These are phyloP conservation scores for Sinohyriopsis cumingii DNA, from an alignment of 2,888 invertebrate genomes.

Conservation along the genomic window DNA sequence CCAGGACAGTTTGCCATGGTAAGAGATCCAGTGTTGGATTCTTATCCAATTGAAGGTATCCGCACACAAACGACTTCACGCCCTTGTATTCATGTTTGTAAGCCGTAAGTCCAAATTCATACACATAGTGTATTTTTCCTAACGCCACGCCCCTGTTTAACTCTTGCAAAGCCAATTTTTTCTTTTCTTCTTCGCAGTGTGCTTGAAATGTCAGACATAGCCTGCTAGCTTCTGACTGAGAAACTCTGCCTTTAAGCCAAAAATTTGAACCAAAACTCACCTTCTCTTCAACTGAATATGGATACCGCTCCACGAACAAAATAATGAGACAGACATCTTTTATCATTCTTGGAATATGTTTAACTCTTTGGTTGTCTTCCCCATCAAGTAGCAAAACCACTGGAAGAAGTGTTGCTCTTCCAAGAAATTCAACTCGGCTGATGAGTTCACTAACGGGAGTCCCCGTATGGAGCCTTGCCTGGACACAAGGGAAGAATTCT, in stretches of 20 bases:
- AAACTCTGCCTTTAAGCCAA: conserved; percentile 29
- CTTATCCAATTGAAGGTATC: conserved; percentile 17
- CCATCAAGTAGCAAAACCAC: conserved; percentile 39
- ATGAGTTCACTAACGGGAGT: conserved; percentile 21
- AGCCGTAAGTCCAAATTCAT: conserved; percentile 38
- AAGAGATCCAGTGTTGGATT: conserved; percentile 3
- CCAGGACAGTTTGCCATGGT: conserved; percentile 23
- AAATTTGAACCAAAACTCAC: conserved; percentile 3
- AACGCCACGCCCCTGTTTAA: conserved; percentile 13
- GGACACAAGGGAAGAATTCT: conserved; percentile 27
- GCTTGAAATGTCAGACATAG: conserved; percentile 24
- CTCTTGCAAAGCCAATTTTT: conserved; percentile 5
- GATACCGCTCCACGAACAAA: conserved; percentile 34
- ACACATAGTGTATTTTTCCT: conserved; percentile 17
- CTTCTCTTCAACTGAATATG: conserved; percentile 7
- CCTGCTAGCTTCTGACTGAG: conserved; percentile 25
- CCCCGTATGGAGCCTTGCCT: conserved; percentile 22
- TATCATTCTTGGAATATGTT: conserved; percentile 11
- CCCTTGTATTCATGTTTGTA: conserved; percentile 33
- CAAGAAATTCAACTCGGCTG: conserved; percentile 23
- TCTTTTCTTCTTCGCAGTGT: conserved; percentile 16
- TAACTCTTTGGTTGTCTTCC: conserved; percentile 34
- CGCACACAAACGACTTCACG: conserved; percentile 27
- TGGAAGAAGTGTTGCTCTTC: conserved; percentile 26
- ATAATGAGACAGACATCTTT: conserved; percentile 14